Conservation (phyloP, 2,113 vertebrate species). For the Nansenia antarctica region DNA sequence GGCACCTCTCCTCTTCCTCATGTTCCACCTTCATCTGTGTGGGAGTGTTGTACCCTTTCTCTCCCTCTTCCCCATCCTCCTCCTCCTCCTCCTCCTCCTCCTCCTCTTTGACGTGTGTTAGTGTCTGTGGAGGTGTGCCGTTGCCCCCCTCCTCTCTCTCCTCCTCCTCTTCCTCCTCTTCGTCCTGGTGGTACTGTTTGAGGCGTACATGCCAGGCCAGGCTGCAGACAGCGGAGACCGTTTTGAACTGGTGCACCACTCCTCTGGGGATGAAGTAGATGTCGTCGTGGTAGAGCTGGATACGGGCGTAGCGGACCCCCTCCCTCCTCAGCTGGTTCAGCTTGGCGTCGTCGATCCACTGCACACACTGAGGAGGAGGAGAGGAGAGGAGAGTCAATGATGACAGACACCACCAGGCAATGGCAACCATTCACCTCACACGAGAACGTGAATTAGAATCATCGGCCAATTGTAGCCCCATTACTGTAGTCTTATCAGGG, state of each 20-base stretch:
- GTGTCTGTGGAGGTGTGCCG: neutral
- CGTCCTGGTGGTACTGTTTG: conserved; percentile 81
- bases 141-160: too few relatives aligned
- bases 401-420: too few relatives aligned
- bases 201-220: conserved; percentile 95
- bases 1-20: conserved; percentile 35
- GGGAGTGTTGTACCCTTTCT: conserved; percentile 22
- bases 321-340: conserved; percentile 96
- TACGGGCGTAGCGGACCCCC: conserved; percentile 94
- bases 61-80: conserved; percentile 21
- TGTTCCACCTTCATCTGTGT: conserved; percentile 20
- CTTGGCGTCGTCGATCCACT: conserved; percentile 98
- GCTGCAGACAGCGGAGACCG: conserved; percentile 94
- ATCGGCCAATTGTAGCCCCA: too few relatives aligned
- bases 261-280: conserved; percentile 98
- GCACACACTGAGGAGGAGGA: conserved; percentile 84
- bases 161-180: conserved; percentile 11
- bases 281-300: conserved; percentile 94
- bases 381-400: conserved; percentile 1
- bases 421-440: neutral
- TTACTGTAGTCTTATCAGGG: too few relatives aligned
- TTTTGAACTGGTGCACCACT: conserved; percentile 98
- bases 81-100: conserved; percentile 19
- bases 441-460: too few relatives aligned
- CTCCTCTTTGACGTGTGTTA: conserved; percentile 45